phyloP scores from a whole-genome alignment of 30 jellyfish, hydroid and myxozoan species.

The Pelagia noctiluca region DNA sequence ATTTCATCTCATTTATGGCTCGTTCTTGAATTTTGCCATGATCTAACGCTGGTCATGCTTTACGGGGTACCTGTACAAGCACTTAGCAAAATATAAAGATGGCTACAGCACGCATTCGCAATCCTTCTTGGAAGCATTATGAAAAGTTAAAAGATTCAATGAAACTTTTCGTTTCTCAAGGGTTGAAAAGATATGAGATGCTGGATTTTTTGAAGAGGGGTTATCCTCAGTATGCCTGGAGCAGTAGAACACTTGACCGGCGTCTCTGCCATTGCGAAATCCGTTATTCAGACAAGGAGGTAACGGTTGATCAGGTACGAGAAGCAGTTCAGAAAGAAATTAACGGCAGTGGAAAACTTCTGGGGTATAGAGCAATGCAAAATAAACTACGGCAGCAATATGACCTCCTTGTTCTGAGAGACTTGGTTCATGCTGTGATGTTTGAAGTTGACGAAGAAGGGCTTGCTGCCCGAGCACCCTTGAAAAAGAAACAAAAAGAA shows the following conservation, averaged over 20 bases:
- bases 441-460: constrained; percentile 3
- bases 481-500: background rate
- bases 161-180: no score
- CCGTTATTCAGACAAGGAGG: background rate
- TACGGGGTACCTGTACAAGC: no score
- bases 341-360: constrained; percentile 54
- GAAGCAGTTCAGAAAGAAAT: constrained; percentile 34
- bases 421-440: constrained; percentile 22
- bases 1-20: no score
- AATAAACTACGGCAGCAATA: constrained; percentile 13
- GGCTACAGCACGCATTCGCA: no score
- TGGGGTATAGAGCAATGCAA: constrained; percentile 59
- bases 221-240: no score
- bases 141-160: no score
- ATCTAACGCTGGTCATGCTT: no score
- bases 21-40: no score
- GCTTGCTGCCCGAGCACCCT: constrained; percentile 35
- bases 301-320: constrained; percentile 16
- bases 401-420: constrained; percentile 16
- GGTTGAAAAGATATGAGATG: no score
- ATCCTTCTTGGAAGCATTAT: no score
- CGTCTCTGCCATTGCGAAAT: constrained; percentile 25
- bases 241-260: constrained; percentile 21
- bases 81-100: no score
- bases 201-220: no score